Conservation (phyloP, 1,140 invertebrate species). For the Pseudobourletiella spinata region DNA sequence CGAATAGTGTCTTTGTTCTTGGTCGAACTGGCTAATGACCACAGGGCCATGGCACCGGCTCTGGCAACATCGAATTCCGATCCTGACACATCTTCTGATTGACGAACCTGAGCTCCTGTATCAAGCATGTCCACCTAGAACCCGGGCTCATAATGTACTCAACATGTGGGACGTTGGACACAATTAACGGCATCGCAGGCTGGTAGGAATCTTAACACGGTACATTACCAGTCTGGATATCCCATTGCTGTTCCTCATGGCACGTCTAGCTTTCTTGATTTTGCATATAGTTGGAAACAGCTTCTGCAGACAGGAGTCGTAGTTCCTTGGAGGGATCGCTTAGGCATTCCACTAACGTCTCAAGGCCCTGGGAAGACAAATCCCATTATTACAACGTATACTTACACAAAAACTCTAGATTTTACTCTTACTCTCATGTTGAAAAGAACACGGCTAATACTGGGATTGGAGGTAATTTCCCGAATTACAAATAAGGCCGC, state of each 20-base stretch:
- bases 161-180: too few relatives aligned
- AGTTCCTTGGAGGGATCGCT: constrained; percentile 70
- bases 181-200: too few relatives aligned
- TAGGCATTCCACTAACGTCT: constrained; percentile 40
- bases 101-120: neutral
- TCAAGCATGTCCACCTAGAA: constrained; percentile 43
- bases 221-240: constrained; percentile 22
- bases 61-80: constrained; percentile 53
- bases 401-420: neutral
- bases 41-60: constrained; percentile 72
- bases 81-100: neutral
- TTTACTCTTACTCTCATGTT: constrained; percentile 30
- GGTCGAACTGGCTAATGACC: constrained; percentile 71
- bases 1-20: constrained; percentile 79
- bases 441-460: constrained; percentile 24
- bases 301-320: constrained; percentile 76
- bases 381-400: neutral
- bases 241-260: constrained; percentile 55
- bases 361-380: constrained; percentile 24
- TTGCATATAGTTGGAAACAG: constrained; percentile 77
- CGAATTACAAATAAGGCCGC: constrained; percentile 26
- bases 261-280: constrained; percentile 72
- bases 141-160: too few relatives aligned
- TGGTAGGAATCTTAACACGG: too few relatives aligned
- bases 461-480: constrained; percentile 13